These are phyloP conservation scores for Nannoperca australis DNA, from an alignment of 2,797 vertebrate genomes.

Conservation along the genomic window DNA sequence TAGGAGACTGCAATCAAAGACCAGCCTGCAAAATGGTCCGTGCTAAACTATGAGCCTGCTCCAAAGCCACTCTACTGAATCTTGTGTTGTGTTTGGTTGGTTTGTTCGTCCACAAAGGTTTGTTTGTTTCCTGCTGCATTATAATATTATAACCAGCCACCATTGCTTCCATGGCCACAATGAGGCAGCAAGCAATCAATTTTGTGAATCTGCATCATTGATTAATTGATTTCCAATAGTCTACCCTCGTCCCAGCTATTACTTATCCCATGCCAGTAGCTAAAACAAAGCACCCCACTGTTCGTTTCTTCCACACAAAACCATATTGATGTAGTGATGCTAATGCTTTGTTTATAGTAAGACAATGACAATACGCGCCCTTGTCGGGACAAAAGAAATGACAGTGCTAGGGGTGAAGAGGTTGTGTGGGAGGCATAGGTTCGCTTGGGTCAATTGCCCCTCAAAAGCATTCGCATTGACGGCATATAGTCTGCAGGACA, in stretches of 20 bases:
- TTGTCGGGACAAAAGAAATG: conserved; percentile 62
- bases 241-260: conserved; percentile 46
- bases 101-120: conserved; percentile 21
- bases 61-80: conserved; percentile 7
- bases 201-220: conserved; percentile 57
- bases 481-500: conserved; percentile 42
- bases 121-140: conserved; percentile 26
- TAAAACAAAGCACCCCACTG: conserved; percentile 46
- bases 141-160: conserved; percentile 22
- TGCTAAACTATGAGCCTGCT: conserved; percentile 11
- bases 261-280: conserved; percentile 26
- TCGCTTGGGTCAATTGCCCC: conserved; percentile 65
- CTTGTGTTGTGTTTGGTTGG: conserved; percentile 6
- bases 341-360: conserved; percentile 66
- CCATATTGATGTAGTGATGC: conserved; percentile 45
- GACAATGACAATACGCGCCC: conserved; percentile 69
- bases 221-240: conserved; percentile 69
- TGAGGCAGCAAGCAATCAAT: conserved; percentile 50
- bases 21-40: conserved; percentile 41
- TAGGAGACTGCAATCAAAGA: conserved; percentile 70
- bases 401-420: conserved; percentile 63
- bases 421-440: conserved; percentile 59
- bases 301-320: conserved; percentile 32
- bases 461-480: conserved; percentile 45
- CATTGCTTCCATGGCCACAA: conserved; percentile 11